Evolutionary conservation across 2,797 vertebrate species (phyloP), one percentile per base, ranked within the genome.

Genomic region (Adelosebastes latens): DNA sequence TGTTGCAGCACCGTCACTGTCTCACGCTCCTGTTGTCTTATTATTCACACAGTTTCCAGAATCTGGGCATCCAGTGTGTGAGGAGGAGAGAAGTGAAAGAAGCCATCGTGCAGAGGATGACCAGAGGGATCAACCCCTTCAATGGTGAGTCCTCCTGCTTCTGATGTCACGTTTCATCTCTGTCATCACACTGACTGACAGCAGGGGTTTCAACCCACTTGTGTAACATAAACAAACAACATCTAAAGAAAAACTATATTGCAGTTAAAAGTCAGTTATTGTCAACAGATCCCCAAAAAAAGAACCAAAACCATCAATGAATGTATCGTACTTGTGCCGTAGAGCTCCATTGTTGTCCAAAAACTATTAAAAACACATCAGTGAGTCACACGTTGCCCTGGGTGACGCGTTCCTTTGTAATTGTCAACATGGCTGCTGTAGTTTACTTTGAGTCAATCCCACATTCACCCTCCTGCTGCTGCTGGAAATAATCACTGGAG

Each of bases 41-140:
- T 88, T 72, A 5, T 64, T 66, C 42, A 88, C 92, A 77, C 90
- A 99, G 99, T 85, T 99, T 99, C 93, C 99, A 99, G 95, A 99
- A 99, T 88, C 92, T 99, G 94, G 99, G 99, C 5, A 99, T 99
- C 94, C 98, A 99, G 85, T 99, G 99, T 88, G 98, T 99, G 87
- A 97, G 97, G 91, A 97, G 98, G 93, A 97, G 96, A 91, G 98
- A 99, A 86, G 96, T 99, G 78, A 99, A 96, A 87, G 98, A 99
- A 29, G 98, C 98, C 0, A 97, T 99, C 90, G 58, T 96, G 79
- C 96, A 97, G 93, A 95, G 98, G 90, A 96, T 98, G 72, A 89
- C 89, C 2, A 95, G 95, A 93, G 96, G 96, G 74, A 97, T 99
- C 92, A 99, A 99, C 93, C 98, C 98, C 66, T 99, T 98, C 89